A percentile compares a stretch with the other conserved stretches of the same genome.
phyloP scores from a whole-genome alignment of 2,888 invertebrate genomes.

The Andrena haemorrhoa region DNA sequence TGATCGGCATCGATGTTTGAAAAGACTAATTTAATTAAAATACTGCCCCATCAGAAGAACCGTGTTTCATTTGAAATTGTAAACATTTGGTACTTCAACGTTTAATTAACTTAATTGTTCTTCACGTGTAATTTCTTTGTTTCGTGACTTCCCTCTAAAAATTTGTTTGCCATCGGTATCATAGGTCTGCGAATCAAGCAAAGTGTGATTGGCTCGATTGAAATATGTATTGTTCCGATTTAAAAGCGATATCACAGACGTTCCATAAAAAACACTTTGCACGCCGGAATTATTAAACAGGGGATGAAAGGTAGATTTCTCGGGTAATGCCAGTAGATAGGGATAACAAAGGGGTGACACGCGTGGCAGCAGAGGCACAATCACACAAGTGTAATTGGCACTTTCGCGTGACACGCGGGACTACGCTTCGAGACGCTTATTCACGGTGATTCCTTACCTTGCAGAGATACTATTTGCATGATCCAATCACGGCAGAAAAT shows the following conservation, averaged over 20 bases:
- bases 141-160: too few species aligned
- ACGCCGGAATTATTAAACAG: not conserved
- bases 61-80: not conserved
- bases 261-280: not conserved
- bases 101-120: slow-evolving; percentile 14
- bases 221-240: too few species aligned
- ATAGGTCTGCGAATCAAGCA: too few species aligned
- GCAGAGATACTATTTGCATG: slow-evolving; percentile 51
- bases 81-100: not conserved
- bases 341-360: slow-evolving; percentile 3
- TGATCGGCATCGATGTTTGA: slow-evolving; percentile 8
- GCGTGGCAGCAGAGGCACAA: slow-evolving; percentile 14
- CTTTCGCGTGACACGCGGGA: slow-evolving; percentile 37
- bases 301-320: not conserved
- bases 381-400: slow-evolving; percentile 45
- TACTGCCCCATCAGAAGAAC: not conserved
- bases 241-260: not conserved
- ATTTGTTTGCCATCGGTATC: too few species aligned
- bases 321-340: not conserved
- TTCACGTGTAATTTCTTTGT: too few species aligned
- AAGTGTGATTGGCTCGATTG: too few species aligned
- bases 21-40: slow-evolving; percentile 41
- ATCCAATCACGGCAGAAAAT: slow-evolving; percentile 56
- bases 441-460: slow-evolving; percentile 41
- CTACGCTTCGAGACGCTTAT: slow-evolving; percentile 28